Evolutionary conservation across 2,113 vertebrate genomes (phyloP).

Genomic region (Misgurnus mizolepis): DNA sequence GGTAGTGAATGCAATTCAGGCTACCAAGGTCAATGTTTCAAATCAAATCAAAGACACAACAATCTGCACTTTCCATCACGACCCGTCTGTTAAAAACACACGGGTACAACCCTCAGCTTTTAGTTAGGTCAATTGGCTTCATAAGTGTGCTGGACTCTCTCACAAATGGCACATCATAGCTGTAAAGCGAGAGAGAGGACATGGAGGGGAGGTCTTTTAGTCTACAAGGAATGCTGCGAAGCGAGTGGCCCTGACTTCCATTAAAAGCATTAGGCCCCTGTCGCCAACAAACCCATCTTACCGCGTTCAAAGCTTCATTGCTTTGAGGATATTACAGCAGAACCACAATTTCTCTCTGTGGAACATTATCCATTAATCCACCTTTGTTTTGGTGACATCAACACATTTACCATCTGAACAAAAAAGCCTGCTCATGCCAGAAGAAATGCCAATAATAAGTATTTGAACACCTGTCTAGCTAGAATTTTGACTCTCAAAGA

Average conservation of each 20-base stretch:
- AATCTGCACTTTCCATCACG: constrained; percentile 21
- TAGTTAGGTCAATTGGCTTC: constrained; percentile 48
- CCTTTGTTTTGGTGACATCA: not conserved
- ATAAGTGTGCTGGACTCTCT: constrained; percentile 42
- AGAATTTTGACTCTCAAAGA: no score
- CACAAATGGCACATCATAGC: constrained; percentile 42
- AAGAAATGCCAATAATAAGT: not conserved
- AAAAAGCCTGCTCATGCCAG: not conserved
- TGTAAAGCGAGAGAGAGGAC: constrained; percentile 4
- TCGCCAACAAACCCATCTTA: constrained; percentile 51
- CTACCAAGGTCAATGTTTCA: constrained; percentile 20
- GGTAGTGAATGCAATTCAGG: not conserved
- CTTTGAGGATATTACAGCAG: constrained; percentile 43
- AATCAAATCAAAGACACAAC: constrained; percentile 34
- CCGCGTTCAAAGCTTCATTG: constrained; percentile 24
- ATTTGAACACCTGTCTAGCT: no score
- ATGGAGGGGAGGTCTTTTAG: not conserved
- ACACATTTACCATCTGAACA: not conserved
- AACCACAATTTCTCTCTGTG: constrained; percentile 48
- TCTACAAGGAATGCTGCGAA: constrained; percentile 36
- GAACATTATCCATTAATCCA: constrained; percentile 32
- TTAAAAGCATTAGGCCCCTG: constrained; percentile 57
- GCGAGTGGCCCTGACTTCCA: constrained; percentile 47
- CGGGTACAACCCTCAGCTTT: constrained; percentile 21
- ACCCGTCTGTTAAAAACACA: constrained; percentile 36